A percentile compares a stretch with the other conserved stretches of the same genome.
phyloP scores from a whole-genome alignment of 2,113 vertebrate species.

The Ancistrus triradiatus region DNA sequence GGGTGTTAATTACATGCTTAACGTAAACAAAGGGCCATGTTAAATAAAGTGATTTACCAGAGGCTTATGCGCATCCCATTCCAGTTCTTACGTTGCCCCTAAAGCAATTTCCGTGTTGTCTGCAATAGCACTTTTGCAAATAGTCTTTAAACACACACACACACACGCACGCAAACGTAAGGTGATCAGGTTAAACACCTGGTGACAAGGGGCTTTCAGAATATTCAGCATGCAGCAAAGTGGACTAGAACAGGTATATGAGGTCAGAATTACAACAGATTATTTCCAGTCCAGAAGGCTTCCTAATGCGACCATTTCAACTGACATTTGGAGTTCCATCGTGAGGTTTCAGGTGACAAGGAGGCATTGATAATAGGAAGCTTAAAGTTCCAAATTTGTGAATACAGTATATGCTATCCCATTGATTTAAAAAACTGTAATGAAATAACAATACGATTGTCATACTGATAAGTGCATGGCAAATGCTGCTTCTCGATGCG shows the following conservation, averaged over 20 bases:
- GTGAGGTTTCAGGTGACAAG: constrained; percentile 70
- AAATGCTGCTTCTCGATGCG: constrained; percentile 80
- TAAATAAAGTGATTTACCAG: constrained; percentile 74
- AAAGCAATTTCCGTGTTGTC: constrained; percentile 65
- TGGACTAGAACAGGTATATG: constrained; percentile 76
- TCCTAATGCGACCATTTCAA: constrained; percentile 82
- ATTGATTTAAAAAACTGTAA: too few relatives aligned
- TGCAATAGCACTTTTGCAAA: constrained; percentile 56
- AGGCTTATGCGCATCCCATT: constrained; percentile 58
- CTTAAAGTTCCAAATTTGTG: constrained; percentile 32
- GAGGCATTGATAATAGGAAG: constrained; percentile 65
- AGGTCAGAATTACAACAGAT: constrained; percentile 73
- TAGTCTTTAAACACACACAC: constrained; percentile 33
- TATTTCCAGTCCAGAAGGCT: constrained; percentile 84
- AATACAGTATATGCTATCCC: too few relatives aligned
- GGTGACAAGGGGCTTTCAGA: constrained; percentile 29
- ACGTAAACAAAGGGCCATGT: constrained; percentile 75
- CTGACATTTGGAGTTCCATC: constrained; percentile 84
- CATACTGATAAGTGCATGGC: too few relatives aligned
- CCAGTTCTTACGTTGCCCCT: constrained; percentile 69
- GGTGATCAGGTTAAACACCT: constrained; percentile 59
- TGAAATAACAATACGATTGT: constrained; percentile 34
- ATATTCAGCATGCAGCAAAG: constrained; percentile 40
- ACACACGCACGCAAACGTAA: constrained; percentile 14
- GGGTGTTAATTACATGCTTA: constrained; percentile 79